Conservation (phyloP, 1,140 invertebrate genomes). For the Pseudomyrmex sp. region DNA sequence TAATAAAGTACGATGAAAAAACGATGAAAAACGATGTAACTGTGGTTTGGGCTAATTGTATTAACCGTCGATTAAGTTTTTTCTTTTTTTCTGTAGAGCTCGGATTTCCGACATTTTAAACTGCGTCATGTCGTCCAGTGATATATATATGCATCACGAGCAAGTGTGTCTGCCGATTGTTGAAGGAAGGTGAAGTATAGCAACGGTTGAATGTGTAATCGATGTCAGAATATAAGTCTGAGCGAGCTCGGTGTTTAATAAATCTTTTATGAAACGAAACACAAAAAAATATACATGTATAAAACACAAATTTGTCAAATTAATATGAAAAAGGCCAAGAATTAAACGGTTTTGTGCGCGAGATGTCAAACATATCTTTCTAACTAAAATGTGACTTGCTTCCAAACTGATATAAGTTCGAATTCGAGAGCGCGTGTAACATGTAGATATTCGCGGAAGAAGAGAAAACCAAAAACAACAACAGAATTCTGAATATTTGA, state of each 20-base stretch:
- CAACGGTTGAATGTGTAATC: conserved; percentile 4
- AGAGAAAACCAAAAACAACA: background rate
- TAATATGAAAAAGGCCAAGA: no score
- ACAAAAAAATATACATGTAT: background rate
- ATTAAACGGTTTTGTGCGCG: background rate
- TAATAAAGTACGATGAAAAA: conserved; percentile 41
- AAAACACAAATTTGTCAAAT: background rate
- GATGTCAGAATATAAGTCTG: background rate
- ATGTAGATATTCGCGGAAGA: no score
- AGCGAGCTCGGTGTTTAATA: background rate
- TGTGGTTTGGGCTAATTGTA: conserved; percentile 52
- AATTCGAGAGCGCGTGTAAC: no score
- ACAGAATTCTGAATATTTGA: conserved; percentile 7
- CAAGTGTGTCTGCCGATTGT: conserved; percentile 12
- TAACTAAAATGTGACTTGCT: no score
- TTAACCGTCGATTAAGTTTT: conserved; percentile 36
- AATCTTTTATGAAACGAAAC: background rate
- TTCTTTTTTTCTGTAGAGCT: conserved; percentile 26
- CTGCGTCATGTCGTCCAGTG: conserved; percentile 44
- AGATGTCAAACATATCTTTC: no score
- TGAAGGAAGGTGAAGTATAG: conserved; percentile 10
- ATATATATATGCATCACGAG: conserved; percentile 26
- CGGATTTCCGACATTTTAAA: conserved; percentile 51
- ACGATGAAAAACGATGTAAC: conserved; percentile 31
- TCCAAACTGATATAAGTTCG: background rate